These are phyloP conservation scores for Phorcus lineatus DNA, from an alignment of 2,888 invertebrate species.

Conservation along the genomic window DNA sequence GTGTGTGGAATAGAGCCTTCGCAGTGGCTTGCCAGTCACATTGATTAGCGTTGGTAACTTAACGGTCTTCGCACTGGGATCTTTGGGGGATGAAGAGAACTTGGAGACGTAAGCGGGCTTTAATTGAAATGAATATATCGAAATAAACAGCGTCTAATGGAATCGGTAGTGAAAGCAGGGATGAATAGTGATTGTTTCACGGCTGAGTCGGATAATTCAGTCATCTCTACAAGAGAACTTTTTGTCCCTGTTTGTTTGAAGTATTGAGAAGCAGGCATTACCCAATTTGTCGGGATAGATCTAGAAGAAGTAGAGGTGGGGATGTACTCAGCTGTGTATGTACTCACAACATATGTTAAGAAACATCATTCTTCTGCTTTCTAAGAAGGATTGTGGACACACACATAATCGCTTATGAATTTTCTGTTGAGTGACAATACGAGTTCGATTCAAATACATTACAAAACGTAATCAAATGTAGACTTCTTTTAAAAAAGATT, in stretches of 20 bases:
- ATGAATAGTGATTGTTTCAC: neutral
- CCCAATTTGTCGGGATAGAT: too few relatives aligned
- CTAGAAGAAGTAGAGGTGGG: too few relatives aligned
- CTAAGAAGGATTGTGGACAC: too few relatives aligned
- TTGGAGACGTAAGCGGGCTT: slow-evolving; percentile 17
- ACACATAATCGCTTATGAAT: too few relatives aligned
- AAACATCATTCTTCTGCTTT: too few relatives aligned
- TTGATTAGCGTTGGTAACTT: neutral
- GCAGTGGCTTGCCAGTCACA: neutral
- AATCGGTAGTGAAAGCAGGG: neutral
- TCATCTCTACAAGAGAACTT: neutral
- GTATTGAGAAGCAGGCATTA: neutral
- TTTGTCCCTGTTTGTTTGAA: neutral
- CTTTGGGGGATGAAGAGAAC: neutral
- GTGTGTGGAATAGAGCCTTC: slow-evolving; percentile 16
- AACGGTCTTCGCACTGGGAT: neutral
- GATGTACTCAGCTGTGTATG: too few relatives aligned
- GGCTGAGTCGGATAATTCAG: neutral
- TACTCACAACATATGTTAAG: too few relatives aligned
- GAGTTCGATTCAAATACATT: too few relatives aligned
- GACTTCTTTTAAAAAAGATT: too few relatives aligned
- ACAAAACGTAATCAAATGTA: too few relatives aligned
- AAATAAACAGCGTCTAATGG: slow-evolving; percentile 19
- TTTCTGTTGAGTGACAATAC: too few relatives aligned
- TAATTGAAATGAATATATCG: slow-evolving; percentile 21